phyloP scores from a whole-genome alignment of 2,888 invertebrate species.

The Druceiella hillmani region DNA sequence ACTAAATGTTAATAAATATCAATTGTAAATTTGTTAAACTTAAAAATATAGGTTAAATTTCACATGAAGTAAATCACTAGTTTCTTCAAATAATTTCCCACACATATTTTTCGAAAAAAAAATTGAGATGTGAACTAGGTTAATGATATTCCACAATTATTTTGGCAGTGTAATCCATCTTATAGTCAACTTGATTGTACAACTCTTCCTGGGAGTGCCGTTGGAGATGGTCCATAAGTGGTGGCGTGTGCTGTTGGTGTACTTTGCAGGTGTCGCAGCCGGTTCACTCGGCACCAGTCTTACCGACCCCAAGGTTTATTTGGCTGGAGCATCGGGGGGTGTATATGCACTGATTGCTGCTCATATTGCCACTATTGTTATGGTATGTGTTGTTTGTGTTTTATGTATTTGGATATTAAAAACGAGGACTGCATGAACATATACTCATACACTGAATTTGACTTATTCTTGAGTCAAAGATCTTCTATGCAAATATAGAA shows the following conservation, averaged over 20 bases:
- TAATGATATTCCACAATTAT: conserved; percentile 8
- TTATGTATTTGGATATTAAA: too few species aligned
- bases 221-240: conserved; percentile 95
- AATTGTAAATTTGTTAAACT: too few species aligned
- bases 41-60: too few species aligned
- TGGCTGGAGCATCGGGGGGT: conserved; percentile 94
- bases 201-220: conserved; percentile 88
- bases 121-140: too few species aligned
- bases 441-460: too few species aligned
- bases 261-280: conserved; percentile 77
- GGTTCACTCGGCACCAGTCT: conserved; percentile 81
- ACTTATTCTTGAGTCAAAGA: too few species aligned
- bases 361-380: conserved; percentile 85
- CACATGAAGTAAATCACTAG: too few species aligned
- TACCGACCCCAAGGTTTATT: conserved; percentile 68
- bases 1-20: too few species aligned
- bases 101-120: too few species aligned
- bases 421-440: too few species aligned
- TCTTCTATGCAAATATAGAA: too few species aligned
- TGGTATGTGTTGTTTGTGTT: conserved; percentile 54
- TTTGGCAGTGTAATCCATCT: conserved; percentile 73
- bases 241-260: conserved; percentile 85
- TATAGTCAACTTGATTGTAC: conserved; percentile 85
- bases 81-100: too few species aligned
- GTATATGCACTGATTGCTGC: conserved; percentile 93